Conservation (phyloP, 2,797 vertebrate species). For the Sebastes iracundus region DNA sequence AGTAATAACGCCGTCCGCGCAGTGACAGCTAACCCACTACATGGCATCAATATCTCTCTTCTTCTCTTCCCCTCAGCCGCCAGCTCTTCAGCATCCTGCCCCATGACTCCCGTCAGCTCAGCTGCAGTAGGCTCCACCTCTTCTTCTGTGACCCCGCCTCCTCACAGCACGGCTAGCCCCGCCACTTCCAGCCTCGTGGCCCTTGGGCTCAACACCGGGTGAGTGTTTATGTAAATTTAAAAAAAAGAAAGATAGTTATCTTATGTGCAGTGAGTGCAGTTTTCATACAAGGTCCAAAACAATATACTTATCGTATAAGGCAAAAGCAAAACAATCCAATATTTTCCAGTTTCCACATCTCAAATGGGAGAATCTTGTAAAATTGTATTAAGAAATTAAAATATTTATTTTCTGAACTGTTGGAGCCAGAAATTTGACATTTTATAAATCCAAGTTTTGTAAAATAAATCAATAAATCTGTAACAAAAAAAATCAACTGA, state of each 20-base stretch:
- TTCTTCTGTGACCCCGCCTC: constrained; percentile 86
- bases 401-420: background rate
- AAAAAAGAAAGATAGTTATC: background rate
- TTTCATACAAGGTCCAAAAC: background rate
- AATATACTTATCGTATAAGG: no score
- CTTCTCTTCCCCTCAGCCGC: constrained; percentile 75
- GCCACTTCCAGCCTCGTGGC: constrained; percentile 83
- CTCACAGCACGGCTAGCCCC: constrained; percentile 88
- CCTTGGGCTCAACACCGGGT: constrained; percentile 87
- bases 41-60: constrained; percentile 1
- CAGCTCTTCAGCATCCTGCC: constrained; percentile 84
- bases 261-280: background rate
- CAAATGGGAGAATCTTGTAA: background rate
- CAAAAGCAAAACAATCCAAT: background rate
- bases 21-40: background rate
- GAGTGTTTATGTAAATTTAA: constrained; percentile 54
- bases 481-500: no score
- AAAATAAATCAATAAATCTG: background rate
- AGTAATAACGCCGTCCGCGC: background rate
- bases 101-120: constrained; percentile 85
- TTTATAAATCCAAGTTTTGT: background rate
- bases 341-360: background rate
- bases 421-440: background rate
- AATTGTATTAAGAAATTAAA: background rate
- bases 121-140: constrained; percentile 81